Percentiles rank a stretch among this genome's conserved stretches.
These are phyloP conservation scores for Acrocera orbiculus DNA, from an alignment of 2,888 invertebrate species.

Conservation along the genomic window DNA sequence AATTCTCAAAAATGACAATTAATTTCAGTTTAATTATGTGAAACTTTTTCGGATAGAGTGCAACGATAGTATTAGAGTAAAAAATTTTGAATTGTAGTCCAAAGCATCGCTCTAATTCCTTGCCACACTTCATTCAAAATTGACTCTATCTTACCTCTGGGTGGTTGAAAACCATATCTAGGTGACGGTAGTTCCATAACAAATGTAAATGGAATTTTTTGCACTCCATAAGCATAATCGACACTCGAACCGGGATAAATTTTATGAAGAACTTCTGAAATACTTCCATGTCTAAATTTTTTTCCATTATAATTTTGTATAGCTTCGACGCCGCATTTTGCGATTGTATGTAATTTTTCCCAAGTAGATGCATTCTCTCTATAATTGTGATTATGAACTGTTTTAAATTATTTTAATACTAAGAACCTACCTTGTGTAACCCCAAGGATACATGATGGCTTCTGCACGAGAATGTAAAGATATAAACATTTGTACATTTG, in stretches of 20 bases:
- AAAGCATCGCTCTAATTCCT: conserved; percentile 30
- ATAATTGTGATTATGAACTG: background rate
- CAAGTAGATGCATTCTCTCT: conserved; percentile 21
- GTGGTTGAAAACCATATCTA: conserved; percentile 27
- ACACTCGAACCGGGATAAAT: conserved; percentile 26
- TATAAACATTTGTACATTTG: conserved; percentile 24
- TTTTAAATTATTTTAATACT: background rate
- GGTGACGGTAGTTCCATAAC: conserved; percentile 28
- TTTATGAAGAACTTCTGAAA: conserved; percentile 21
- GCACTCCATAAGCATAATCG: conserved; percentile 26
- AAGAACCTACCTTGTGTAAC: conserved; percentile 21
- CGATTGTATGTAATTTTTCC: conserved; percentile 21
- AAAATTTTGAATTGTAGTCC: too few species aligned
- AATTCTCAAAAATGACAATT: too few species aligned
- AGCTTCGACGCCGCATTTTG: conserved; percentile 23
- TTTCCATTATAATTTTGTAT: conserved; percentile 25
- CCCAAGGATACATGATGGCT: conserved; percentile 30
- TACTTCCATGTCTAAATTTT: conserved; percentile 26
- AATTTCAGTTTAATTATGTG: too few species aligned
- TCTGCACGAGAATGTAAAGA: conserved; percentile 29
- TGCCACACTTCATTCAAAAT: conserved; percentile 28
- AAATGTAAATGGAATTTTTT: conserved; percentile 24
- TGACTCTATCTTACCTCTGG: conserved; percentile 21
- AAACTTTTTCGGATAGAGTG: too few species aligned
- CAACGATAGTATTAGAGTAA: too few species aligned